Percentiles rank a stretch among this genome's conserved stretches.
These are phyloP conservation scores for Balaeniceps rex DNA, from an alignment of 2,113 vertebrate species.

Conservation along the genomic window DNA sequence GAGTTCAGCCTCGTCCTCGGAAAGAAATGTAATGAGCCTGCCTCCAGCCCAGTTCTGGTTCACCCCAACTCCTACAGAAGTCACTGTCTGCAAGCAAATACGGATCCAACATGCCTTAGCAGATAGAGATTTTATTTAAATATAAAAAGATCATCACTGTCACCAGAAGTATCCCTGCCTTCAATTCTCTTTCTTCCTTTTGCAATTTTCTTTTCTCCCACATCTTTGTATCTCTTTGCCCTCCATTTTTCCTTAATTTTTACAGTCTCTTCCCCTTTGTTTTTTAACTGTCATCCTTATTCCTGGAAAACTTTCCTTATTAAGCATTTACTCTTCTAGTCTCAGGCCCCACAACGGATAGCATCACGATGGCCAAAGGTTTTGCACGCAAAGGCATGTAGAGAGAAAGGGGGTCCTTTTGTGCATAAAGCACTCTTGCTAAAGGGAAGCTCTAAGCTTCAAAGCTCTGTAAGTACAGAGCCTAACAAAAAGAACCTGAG, in stretches of 20 bases:
- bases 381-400: background rate
- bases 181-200: background rate
- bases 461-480: background rate
- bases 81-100: background rate
- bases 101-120: background rate
- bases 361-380: background rate
- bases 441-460: background rate
- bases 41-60: fast-evolving
- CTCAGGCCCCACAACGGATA: background rate
- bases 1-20: no score
- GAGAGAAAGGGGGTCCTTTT: background rate
- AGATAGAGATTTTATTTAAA: background rate
- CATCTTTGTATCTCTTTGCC: background rate
- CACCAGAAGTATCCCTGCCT: background rate
- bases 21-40: fast-evolving
- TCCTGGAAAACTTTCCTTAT: background rate
- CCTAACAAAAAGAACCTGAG: background rate
- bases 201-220: background rate
- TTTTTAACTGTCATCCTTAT: background rate
- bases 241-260: background rate
- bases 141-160: background rate
- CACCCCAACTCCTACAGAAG: background rate
- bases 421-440: background rate
- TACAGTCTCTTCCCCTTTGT: background rate
- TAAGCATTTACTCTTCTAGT: background rate